These are phyloP conservation scores for Barnardius zonarius DNA, from an alignment of 2,113 vertebrate genomes.

Conservation along the genomic window DNA sequence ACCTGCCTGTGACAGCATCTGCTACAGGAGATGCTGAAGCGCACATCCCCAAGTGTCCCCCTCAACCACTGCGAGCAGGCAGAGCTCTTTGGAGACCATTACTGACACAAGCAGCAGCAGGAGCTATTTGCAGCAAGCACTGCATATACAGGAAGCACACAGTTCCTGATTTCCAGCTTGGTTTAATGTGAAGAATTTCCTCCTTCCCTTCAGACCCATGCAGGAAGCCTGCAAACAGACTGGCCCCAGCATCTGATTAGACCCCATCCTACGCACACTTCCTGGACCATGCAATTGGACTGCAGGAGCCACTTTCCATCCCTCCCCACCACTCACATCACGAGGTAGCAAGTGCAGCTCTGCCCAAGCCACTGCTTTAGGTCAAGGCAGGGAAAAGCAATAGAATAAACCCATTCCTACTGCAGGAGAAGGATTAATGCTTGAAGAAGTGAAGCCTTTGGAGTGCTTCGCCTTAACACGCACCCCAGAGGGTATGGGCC, in stretches of 20 bases:
- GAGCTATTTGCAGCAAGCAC: background rate
- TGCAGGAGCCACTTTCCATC: background rate
- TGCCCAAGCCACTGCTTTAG: background rate
- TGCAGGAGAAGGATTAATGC: background rate
- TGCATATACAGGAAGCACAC: background rate
- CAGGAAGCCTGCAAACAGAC: constrained; percentile 36
- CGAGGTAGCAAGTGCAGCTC: background rate
- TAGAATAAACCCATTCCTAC: background rate
- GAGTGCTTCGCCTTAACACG: fast-evolving
- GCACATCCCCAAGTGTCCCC: fast-evolving
- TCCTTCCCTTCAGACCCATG: background rate
- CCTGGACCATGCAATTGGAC: background rate
- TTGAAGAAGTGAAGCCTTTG: no score
- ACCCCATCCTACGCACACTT: background rate
- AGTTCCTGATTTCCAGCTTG: constrained; percentile 20
- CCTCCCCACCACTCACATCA: background rate
- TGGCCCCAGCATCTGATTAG: background rate
- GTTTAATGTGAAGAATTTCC: background rate
- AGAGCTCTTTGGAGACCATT: background rate
- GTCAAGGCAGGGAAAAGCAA: background rate
- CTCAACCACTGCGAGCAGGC: background rate
- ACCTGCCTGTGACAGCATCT: background rate
- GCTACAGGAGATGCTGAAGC: background rate
- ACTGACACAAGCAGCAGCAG: background rate
- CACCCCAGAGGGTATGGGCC: fast-evolving